phyloP scores from a whole-genome alignment of 2,888 invertebrate genomes.

The Lepidochrysops patricia region DNA sequence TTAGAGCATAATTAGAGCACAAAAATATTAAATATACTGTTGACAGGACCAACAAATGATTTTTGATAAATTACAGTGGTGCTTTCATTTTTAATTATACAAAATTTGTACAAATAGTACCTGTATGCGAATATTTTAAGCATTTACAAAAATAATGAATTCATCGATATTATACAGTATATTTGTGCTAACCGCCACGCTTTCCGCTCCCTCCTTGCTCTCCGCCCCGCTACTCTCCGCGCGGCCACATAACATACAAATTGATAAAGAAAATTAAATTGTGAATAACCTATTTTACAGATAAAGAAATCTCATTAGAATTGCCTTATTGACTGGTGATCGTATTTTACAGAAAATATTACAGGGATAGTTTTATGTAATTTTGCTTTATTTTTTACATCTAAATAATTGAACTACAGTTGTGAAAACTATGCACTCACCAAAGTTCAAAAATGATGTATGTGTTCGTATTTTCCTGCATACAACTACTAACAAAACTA shows the following conservation, averaged over 20 bases:
- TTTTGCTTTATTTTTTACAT: no score
- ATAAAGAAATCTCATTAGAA: constrained; percentile 31
- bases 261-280: constrained; percentile 46
- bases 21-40: not conserved
- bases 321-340: constrained; percentile 18
- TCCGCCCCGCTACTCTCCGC: not conserved
- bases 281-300: constrained; percentile 31
- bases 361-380: not conserved
- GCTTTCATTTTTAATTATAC: not conserved
- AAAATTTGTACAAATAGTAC: not conserved
- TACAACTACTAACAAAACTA: no score
- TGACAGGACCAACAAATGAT: not conserved
- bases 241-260: constrained; percentile 19
- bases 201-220: not conserved
- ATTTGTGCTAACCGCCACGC: constrained; percentile 18
- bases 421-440: no score
- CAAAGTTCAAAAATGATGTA: no score
- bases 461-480: no score
- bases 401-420: no score
- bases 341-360: not conserved
- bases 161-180: not conserved
- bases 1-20: not conserved
- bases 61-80: not conserved
- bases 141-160: not conserved
- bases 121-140: not conserved